Evolutionary conservation across 2,113 vertebrate species (phyloP), one percentile per base, ranked within the genome.

Genomic region (Xenopus laevis): DNA sequence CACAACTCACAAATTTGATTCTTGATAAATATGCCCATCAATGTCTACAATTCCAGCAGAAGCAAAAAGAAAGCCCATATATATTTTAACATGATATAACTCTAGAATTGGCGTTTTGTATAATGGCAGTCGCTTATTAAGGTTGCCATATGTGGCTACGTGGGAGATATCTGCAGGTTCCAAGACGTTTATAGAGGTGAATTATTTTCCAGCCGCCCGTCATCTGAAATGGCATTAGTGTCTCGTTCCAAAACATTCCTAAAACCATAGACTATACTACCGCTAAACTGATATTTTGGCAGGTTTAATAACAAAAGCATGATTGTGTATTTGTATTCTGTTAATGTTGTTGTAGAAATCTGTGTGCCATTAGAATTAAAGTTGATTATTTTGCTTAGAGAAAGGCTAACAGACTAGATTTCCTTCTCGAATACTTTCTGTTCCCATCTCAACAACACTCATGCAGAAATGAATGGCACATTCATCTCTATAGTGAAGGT

Each of bases 401-500:
- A 70, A 62, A 69, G 44, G 66, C 52, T 77, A 57, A 53, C 74
- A 70, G 66, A 77, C 55, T 57, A 20, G 23, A 64, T 69, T 68
- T 58, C 45, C 59, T 65, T 68, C 47, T 71, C 53, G 13, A 10
- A 7, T 69, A 74, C 17, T 60, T 81, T 74, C 59, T 72, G 73
- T 55, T 77, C 71, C 68, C 58, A 2, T 12, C 16, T 45, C 33
- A 30, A 13, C 72, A 23, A 69, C 71, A 74, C 46, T 46, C 78
- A 73, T 55, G 10, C 79, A 82, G 81, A 66, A 59, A 74, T 67
- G 76, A 79, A 78, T 47, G 50, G 78, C 50, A 45, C 50, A 78
- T 79, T 75, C 53, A 59, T 21, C 27, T 61, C 6, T 44, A 72
- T 82, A 40, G 65, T 82, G 47, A 80, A 78, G 66, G 70, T 71